Evolutionary conservation across 2,888 invertebrate genomes (phyloP), one percentile per base, ranked within the genome.

Genomic region (Pecten maximus): DNA sequence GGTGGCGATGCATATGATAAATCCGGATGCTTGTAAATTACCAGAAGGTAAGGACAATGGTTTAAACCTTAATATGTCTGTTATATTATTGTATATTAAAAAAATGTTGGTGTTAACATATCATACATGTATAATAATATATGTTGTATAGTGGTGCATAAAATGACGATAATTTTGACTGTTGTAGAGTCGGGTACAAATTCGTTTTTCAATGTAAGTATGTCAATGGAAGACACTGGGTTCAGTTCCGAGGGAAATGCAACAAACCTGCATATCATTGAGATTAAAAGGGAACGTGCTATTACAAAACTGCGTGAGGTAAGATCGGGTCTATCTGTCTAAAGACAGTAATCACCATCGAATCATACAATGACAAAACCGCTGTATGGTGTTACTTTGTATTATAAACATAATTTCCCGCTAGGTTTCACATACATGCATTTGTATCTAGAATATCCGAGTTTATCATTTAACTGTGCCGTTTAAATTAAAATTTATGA

Each of bases 1-100:
- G n/a, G 19, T 90, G 35, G 90, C 88, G 16, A 40, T 90, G 88
- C 60, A 88, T 35, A 60, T 44, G 19, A 12, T 90, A 54, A 40
- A 90, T 88, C 40, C 74, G n/a, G 44, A 54, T 19, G 8, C 28
- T 74, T 74, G 74, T 35, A 74, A 28, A 74, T 10, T 74, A 2
- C 28, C 74, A 28, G 12, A 28, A 10, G 74, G 74, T 74, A 74
- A 35, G 74, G 2, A 1, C 54, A 19, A 54, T n/a, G 0, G 6
- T 15, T 19, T 54, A 2, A 54, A 19, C 23, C n/a, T 19, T 54
- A 3, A 23, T 19, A 23, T 54, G 2, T 54, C 12, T 23, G 2
- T 6, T n/a, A 50, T 2, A 50, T 50, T n/a, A n/a, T n/a, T n/a
- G n/a, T n/a, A n/a, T n/a, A n/a, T n/a, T n/a, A n/a, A 16, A 15